Conservation (phyloP, 2,888 invertebrate genomes). For the Allygus modestus region DNA sequence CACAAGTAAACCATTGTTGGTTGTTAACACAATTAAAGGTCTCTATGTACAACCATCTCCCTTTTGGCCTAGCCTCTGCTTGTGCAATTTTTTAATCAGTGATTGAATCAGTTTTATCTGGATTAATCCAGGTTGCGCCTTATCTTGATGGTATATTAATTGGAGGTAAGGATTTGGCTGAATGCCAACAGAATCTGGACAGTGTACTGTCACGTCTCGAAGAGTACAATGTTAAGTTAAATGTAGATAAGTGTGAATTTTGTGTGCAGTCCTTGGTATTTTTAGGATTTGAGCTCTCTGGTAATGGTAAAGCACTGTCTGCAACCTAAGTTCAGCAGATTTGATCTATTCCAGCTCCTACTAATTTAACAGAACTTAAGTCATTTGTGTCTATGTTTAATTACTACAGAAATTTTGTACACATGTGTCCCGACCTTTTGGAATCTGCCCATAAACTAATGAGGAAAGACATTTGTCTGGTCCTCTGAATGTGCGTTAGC, state of each 20-base stretch:
- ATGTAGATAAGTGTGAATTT: constrained; percentile 29
- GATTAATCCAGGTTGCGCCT: too few species aligned
- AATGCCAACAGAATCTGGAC: too few species aligned
- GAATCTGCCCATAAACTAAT: constrained; percentile 32
- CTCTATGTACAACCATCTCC: constrained; percentile 12
- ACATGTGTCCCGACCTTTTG: constrained; percentile 28
- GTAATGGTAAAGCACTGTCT: constrained; percentile 27
- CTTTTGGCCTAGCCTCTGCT: constrained; percentile 33
- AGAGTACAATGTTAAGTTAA: constrained; percentile 14
- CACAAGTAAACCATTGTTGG: too few species aligned
- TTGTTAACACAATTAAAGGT: constrained; percentile 37
- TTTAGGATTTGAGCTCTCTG: constrained; percentile 17
- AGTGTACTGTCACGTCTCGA: constrained; percentile 8
- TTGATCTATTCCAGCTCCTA: constrained; percentile 30
- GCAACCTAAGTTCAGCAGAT: constrained; percentile 27
- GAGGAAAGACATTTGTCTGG: constrained; percentile 31
- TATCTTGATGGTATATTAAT: too few species aligned
- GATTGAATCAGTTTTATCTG: too few species aligned
- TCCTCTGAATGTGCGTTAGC: constrained; percentile 7
- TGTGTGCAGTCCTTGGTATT: constrained; percentile 21
- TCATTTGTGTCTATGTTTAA: constrained; percentile 11
- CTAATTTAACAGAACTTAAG: too few species aligned
- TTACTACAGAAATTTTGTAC: constrained; percentile 33
- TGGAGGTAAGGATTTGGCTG: too few species aligned
- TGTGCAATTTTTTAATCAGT: too few species aligned